These are phyloP conservation scores for Lepidurus packardi DNA, from an alignment of 1,140 invertebrate species.

Conservation along the genomic window DNA sequence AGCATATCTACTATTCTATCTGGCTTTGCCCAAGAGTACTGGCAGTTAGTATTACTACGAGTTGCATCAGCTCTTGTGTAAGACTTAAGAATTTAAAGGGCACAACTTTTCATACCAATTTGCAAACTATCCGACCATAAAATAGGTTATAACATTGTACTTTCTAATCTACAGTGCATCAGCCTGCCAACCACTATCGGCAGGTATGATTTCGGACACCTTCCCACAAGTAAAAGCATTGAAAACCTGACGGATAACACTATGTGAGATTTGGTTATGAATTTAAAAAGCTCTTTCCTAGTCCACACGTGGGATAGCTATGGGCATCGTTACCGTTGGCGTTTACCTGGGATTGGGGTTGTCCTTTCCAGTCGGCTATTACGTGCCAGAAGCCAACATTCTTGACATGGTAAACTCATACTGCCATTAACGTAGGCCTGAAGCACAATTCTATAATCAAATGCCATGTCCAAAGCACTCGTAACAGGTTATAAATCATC, in stretches of 20 bases:
- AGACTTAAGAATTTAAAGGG: constrained; percentile 34
- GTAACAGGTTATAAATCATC: too few relatives aligned
- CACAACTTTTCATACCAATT: background rate
- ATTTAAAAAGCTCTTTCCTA: constrained; percentile 29
- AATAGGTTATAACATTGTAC: background rate
- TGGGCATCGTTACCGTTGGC: constrained; percentile 93
- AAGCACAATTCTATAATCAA: too few relatives aligned
- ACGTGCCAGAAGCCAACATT: constrained; percentile 69
- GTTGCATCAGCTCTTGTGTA: constrained; percentile 81
- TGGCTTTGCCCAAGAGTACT: constrained; percentile 75
- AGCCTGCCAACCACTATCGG: constrained; percentile 82
- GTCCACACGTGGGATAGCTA: constrained; percentile 73
- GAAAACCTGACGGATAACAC: background rate
- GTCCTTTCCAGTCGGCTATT: constrained; percentile 83
- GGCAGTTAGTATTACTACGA: constrained; percentile 78
- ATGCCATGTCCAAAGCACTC: too few relatives aligned
- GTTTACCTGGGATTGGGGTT: constrained; percentile 91
- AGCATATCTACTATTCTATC: constrained; percentile 74
- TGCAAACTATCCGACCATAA: background rate
- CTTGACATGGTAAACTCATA: constrained; percentile 59
- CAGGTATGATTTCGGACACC: constrained; percentile 78
- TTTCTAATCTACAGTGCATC: constrained; percentile 58
- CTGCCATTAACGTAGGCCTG: background rate
- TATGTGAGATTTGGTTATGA: background rate
- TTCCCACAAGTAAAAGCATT: constrained; percentile 56